Conservation (phyloP, 2,113 vertebrate species). For the Labrus mixtus region DNA sequence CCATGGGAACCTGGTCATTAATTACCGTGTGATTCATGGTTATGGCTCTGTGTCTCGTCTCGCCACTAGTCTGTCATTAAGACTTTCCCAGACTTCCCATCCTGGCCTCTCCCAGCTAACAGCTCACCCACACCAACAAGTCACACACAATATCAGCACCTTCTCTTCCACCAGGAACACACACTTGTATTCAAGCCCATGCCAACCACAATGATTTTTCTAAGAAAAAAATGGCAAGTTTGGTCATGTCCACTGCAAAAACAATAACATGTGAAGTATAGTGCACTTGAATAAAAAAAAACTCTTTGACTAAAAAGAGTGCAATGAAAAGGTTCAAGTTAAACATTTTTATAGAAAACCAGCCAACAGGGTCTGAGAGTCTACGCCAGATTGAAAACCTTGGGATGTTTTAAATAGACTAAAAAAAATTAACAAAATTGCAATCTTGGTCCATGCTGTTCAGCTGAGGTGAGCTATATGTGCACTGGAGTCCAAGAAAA, state of each 20-base stretch:
- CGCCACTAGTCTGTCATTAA: constrained; percentile 73
- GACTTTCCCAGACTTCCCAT: constrained; percentile 79
- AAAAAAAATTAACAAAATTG: no score
- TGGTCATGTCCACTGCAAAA: background rate
- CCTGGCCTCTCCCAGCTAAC: constrained; percentile 62
- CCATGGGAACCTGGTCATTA: constrained; percentile 76
- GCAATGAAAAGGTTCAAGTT: no score
- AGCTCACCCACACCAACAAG: constrained; percentile 52
- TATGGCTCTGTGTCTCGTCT: constrained; percentile 72
- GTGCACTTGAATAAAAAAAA: background rate
- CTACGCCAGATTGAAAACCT: no score
- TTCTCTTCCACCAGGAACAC: constrained; percentile 28
- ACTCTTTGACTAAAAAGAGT: no score
- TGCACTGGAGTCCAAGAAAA: no score
- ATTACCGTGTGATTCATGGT: constrained; percentile 76
- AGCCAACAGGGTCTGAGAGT: no score
- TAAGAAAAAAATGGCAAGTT: background rate
- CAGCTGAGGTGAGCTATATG: no score
- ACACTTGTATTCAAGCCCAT: background rate
- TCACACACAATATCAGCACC: constrained; percentile 33
- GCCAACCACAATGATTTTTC: background rate
- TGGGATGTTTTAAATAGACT: no score
- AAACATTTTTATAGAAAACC: no score
- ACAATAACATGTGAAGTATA: background rate
- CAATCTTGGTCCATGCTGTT: no score